A percentile compares a stretch with the other conserved stretches of the same genome.
Evolutionary conservation across 2,113 vertebrate genomes (phyloP).

Genomic region (Nyctibius bracteatus): DNA sequence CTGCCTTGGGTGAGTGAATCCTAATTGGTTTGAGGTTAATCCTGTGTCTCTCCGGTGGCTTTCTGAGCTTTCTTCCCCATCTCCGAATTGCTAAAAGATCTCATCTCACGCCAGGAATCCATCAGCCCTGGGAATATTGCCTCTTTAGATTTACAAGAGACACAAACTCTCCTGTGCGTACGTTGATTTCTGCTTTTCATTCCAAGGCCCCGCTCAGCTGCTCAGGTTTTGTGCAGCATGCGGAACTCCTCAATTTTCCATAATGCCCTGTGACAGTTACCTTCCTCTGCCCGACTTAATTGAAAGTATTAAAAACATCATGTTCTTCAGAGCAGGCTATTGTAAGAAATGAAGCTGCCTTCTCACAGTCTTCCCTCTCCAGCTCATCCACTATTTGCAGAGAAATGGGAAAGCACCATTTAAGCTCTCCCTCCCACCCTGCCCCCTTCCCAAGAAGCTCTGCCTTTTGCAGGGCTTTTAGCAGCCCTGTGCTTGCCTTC

Average conservation of each 20-base stretch:
- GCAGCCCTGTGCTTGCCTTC: background rate
- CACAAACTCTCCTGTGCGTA: background rate
- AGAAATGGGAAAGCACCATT: background rate
- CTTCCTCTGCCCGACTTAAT: background rate
- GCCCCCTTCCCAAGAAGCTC: background rate
- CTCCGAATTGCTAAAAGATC: background rate
- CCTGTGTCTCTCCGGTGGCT: background rate
- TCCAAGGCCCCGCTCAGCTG: background rate
- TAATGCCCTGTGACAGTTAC: background rate
- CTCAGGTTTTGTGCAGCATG: background rate
- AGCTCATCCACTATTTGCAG: background rate
- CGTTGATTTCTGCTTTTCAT: background rate
- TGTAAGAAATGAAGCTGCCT: background rate
- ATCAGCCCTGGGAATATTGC: background rate
- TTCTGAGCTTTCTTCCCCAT: background rate
- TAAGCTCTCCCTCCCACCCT: background rate
- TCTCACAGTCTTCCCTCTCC: background rate
- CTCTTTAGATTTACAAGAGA: background rate
- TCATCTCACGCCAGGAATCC: background rate
- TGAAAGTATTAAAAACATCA: background rate
- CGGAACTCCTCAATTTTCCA: background rate
- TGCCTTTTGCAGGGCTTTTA: background rate
- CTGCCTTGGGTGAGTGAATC: background rate
- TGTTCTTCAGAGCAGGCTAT: background rate
- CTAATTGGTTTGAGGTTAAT: background rate